These are phyloP conservation scores for Anagrus nilaparvatae DNA, from an alignment of 1,140 invertebrate genomes.

Conservation along the genomic window DNA sequence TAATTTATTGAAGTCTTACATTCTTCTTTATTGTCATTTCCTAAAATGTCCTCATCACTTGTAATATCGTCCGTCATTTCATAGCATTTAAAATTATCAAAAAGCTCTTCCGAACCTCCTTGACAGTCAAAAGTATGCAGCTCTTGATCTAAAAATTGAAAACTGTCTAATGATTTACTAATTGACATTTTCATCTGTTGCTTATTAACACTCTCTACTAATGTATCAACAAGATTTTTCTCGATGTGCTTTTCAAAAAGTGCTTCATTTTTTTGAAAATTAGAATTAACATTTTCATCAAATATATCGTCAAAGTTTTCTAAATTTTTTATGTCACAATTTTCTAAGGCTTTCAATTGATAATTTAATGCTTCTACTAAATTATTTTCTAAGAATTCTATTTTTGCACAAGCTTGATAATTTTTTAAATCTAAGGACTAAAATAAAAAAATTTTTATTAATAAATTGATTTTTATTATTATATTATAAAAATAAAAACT, in stretches of 20 bases:
- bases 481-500: constrained; percentile 1
- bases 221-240: constrained; percentile 33
- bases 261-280: constrained; percentile 17
- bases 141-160: constrained; percentile 34
- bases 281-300: constrained; percentile 3
- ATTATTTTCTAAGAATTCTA: constrained; percentile 38
- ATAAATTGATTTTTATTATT: neutral
- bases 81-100: constrained; percentile 28
- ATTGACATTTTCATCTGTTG: constrained; percentile 35
- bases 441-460: constrained; percentile 1
- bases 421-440: constrained; percentile 37
- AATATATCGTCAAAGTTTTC: constrained; percentile 11
- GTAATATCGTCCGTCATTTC: constrained; percentile 21
- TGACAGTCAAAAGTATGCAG: constrained; percentile 41
- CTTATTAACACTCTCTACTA: constrained; percentile 32
- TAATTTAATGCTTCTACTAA: constrained; percentile 34
- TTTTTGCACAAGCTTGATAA: constrained; percentile 40
- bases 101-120: constrained; percentile 41
- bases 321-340: constrained; percentile 15
- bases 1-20: no score
- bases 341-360: constrained; percentile 38
- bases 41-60: constrained; percentile 18
- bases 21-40: constrained; percentile 17
- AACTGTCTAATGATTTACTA: constrained; percentile 38
- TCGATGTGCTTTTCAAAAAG: constrained; percentile 37